These are phyloP conservation scores for Oryzias dopingdopingensis DNA, from an alignment of 2,797 vertebrate species.

Conservation along the genomic window DNA sequence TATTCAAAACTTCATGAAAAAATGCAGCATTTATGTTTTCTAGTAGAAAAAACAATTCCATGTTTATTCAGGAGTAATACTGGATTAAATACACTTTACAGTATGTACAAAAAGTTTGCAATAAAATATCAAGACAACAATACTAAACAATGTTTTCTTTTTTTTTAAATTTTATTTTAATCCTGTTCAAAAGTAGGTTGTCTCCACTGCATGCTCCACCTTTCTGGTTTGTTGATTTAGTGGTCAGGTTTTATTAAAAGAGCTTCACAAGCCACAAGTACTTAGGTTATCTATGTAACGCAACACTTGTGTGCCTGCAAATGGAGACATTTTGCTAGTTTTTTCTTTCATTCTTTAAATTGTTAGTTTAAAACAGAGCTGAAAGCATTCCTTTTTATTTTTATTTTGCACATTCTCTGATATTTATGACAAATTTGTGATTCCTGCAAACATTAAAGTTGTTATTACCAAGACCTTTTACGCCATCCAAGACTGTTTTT, in stretches of 20 bases:
- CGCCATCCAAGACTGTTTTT: too few species aligned
- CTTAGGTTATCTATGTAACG: constrained; percentile 55
- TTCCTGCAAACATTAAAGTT: too few species aligned
- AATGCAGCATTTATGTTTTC: constrained; percentile 15
- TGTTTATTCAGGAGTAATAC: constrained; percentile 69
- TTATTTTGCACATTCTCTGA: too few species aligned
- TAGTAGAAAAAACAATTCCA: constrained; percentile 56
- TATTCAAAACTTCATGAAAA: neutral
- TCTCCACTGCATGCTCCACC: constrained; percentile 13
- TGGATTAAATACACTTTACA: constrained; percentile 54
- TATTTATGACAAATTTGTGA: too few species aligned
- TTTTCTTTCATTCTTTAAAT: neutral
- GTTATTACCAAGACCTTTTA: too few species aligned
- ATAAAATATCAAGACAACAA: constrained; percentile 53
- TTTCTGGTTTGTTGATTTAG: constrained; percentile 48
- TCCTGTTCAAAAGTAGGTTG: constrained; percentile 32
- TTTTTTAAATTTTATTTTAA: constrained; percentile 28
- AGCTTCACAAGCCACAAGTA: constrained; percentile 50
- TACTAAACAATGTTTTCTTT: constrained; percentile 39
- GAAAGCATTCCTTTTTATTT: too few species aligned
- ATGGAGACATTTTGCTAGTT: neutral
- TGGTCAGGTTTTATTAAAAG: constrained; percentile 61
- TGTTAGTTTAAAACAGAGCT: neutral
- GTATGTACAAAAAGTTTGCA: constrained; percentile 73
- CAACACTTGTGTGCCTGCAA: constrained; percentile 37